Evolutionary conservation across 2,888 invertebrate genomes (phyloP), one percentile per base, ranked within the genome.

Genomic region (Drosophila rubida): DNA sequence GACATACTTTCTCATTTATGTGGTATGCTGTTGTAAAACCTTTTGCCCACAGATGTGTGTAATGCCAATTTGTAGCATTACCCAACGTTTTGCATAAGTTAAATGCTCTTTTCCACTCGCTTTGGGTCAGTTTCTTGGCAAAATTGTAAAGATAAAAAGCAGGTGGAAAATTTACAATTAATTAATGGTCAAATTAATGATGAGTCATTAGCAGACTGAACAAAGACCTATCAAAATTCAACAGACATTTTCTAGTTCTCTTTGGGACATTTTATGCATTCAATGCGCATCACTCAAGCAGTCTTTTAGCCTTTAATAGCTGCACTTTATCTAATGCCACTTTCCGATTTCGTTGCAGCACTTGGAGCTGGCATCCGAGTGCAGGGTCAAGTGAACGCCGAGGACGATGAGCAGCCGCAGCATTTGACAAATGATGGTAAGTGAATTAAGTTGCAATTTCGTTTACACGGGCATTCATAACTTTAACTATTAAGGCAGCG

Each of bases 401-500:
- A 74, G 25, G 87, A 88, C 4, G 81, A 84, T 39, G 87, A 90
- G 23, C 85, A 87, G 61, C 90, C 90, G 0, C 64, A 57, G 4
- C 90, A 90, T 63, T 51, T 90, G 63, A 88, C 78, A 9, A 90
- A 90, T 59, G 89, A 90, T 64, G 89, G 90, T 90, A 89, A 88
- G 88, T 86, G 49, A 1, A 19, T 25, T 35, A 63, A 42, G n/a
- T 37, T 65, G 75, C 16, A 66, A 48, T 48, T 65, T 16, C 55
- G 64, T 63, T 69, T 45, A 67, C 57, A 69, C 75, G 80, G 60
- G 46, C 70, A 75, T 77, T 81, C 81, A 82, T 74, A 79, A 82
- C 80, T 78, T 87, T 78, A 87, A 85, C 90, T 90, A 90, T 91
- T 90, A 92, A 91, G 91, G 90, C 90, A 92, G 91, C 91, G 88